Conservation (phyloP, 1,140 invertebrate genomes). For the Andricus grossulariae region DNA sequence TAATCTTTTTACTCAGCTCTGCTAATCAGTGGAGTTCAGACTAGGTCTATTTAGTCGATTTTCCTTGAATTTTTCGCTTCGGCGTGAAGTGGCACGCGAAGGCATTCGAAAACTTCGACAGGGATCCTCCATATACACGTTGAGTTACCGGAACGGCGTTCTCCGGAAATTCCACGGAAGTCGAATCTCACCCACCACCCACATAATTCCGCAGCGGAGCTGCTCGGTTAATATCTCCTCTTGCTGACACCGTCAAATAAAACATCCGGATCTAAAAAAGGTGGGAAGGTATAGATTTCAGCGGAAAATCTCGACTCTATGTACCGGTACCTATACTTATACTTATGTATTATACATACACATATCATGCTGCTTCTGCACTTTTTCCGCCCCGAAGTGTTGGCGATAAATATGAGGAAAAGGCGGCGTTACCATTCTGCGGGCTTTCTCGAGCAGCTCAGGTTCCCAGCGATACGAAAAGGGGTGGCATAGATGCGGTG, state of each 20-base stretch:
- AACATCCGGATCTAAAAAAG: slow-evolving; percentile 50
- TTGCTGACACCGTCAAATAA: slow-evolving; percentile 68
- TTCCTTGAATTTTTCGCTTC: not conserved
- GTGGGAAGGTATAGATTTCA: slow-evolving; percentile 30
- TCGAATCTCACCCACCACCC: slow-evolving; percentile 44
- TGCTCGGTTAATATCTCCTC: slow-evolving; percentile 65
- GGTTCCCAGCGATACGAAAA: slow-evolving; percentile 27
- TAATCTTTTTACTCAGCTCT: no score
- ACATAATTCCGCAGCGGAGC: slow-evolving; percentile 63
- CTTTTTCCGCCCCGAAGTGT: slow-evolving; percentile 30
- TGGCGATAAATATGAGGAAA: slow-evolving; percentile 33
- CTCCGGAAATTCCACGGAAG: slow-evolving; percentile 36
- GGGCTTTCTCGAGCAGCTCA: slow-evolving; percentile 23
- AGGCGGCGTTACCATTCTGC: slow-evolving; percentile 24
- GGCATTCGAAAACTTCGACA: slow-evolving; percentile 26
- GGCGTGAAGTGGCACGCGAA: not conserved
- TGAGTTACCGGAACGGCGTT: slow-evolving; percentile 27
- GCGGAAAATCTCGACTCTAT: slow-evolving; percentile 34
- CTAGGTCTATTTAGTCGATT: not conserved
- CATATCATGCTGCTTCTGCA: slow-evolving; percentile 31
- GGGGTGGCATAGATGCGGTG: slow-evolving; percentile 11
- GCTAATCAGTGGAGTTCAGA: no score
- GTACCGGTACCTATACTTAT: not conserved
- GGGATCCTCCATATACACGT: not conserved
- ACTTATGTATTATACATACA: not conserved